Base-by-base conservation (phyloP, 1,140 invertebrate species). In the Lepidurus apus region DNA sequence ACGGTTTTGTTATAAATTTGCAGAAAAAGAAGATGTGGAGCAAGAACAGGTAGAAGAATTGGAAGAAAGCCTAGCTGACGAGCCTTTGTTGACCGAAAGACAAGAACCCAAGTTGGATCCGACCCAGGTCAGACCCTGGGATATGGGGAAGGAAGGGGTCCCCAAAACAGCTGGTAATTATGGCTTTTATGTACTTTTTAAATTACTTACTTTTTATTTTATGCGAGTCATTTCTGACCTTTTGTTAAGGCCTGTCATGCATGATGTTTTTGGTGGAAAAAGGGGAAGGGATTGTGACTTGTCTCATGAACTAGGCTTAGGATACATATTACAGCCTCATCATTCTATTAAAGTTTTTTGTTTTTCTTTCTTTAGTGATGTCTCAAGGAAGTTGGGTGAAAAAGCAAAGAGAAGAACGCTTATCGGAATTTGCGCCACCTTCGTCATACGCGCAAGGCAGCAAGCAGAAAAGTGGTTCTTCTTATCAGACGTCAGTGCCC, bases 361-460 rank as follows among this genome's bases (percentile, higher is more conserved):
- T 21, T 21, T 7, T 65, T 10, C 7, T 65, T 76, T 42, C 24
- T 76, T 2, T 10, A 77, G 82, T 83, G 76, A 80, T 83, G 78
- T 74, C 80, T 26, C 84, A 85, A 77, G 80, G 82, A 45, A 82
- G 82, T 78, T 85, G 84, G 83, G 53, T 85, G 24, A 80, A 83
- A 53, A 82, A 83, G 73, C 78, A 82, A 77, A 75, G 85, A 76
- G 74, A 74, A 9, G 83, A 85, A 34, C 79, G 85, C 77, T 76
- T 80, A 11, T 17, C 43, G 5, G 84, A 85, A 43, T 85, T 85
- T 82, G 84, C 84, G 24, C 85, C 85, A 43, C 84, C 85, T 13
- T 75, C 80, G 5, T 53, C 45, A n/a, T 83, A 82, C 73, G 43
- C 24, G 45, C 74, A 77, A 24, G 74, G 21, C 74, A 73, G 45